phyloP scores from a whole-genome alignment of 2,113 vertebrate species.

The Ptyas mucosa region DNA sequence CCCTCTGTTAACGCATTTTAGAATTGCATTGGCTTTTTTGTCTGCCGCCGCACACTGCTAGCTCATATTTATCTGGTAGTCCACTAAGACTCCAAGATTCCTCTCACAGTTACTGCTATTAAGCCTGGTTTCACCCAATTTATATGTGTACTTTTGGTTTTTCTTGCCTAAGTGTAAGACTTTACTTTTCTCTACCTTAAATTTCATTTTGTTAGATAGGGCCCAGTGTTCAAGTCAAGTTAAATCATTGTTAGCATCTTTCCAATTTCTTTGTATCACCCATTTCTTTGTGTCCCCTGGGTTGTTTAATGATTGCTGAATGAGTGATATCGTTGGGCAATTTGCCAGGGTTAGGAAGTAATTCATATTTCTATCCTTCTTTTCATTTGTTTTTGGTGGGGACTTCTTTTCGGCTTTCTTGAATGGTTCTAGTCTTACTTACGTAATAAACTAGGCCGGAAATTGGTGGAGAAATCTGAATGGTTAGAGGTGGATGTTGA shows the following conservation, averaged over 20 bases:
- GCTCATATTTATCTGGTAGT: no score
- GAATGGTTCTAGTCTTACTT: not conserved
- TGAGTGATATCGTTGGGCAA: conserved; percentile 61
- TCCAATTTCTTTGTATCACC: not conserved
- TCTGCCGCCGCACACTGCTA: no score
- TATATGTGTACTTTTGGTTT: no score
- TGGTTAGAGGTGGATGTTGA: not conserved
- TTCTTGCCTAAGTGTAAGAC: no score
- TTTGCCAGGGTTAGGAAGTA: conserved; percentile 60
- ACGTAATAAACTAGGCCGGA: not conserved
- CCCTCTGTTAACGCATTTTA: no score
- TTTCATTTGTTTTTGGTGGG: not conserved
- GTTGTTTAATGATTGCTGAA: conserved; percentile 68
- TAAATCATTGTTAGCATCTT: conserved; percentile 46
- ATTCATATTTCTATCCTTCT: conserved; percentile 64
- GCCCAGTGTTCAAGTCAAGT: not conserved
- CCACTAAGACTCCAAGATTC: no score
- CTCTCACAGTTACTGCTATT: no score
- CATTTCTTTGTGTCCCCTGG: conserved; percentile 50
- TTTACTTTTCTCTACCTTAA: no score
- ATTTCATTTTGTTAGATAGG: no score
- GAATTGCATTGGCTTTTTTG: no score
- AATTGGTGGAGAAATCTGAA: not conserved
- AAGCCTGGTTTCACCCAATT: no score
- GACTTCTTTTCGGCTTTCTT: not conserved